Percentiles rank a stretch among this genome's conserved stretches.
phyloP scores from a whole-genome alignment of 2,888 invertebrate species.

The Sympetrum striolatum region DNA sequence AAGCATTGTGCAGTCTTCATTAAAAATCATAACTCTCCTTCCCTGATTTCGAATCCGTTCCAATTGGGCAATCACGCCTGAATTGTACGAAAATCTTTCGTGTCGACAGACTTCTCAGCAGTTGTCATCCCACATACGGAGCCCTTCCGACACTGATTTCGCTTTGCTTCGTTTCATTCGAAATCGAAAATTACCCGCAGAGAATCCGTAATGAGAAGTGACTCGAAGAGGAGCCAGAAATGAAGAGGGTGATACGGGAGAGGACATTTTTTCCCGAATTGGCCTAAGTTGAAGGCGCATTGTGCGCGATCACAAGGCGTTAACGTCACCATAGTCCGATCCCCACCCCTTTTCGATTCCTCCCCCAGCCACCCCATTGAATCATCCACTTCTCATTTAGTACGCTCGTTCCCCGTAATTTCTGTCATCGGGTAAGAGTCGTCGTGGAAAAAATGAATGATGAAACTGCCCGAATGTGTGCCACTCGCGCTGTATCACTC shows the following conservation, averaged over 20 bases:
- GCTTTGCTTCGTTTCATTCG: not conserved
- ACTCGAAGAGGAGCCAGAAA: not conserved
- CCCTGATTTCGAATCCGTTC: too few relatives aligned
- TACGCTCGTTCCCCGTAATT: not conserved
- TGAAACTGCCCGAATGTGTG: not conserved
- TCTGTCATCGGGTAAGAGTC: not conserved
- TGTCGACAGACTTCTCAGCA: not conserved
- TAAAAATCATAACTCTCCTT: too few relatives aligned
- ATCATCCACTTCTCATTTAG: not conserved
- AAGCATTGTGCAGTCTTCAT: too few relatives aligned
- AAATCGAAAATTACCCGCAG: conserved; percentile 23
- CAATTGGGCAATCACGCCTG: too few relatives aligned
- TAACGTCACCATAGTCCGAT: not conserved
- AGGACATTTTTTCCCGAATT: not conserved
- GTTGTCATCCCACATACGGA: not conserved
- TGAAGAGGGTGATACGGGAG: not conserved
- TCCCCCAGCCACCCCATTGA: not conserved
- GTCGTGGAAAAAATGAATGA: not conserved
- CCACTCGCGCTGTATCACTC: too few relatives aligned
- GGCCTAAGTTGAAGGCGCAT: not conserved
- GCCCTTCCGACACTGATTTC: not conserved
- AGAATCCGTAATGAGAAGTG: not conserved
- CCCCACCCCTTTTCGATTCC: not conserved
- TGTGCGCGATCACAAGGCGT: not conserved
- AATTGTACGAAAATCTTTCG: not conserved